phyloP scores from a whole-genome alignment of 1,140 invertebrate genomes.

The Agrilus planipennis region DNA sequence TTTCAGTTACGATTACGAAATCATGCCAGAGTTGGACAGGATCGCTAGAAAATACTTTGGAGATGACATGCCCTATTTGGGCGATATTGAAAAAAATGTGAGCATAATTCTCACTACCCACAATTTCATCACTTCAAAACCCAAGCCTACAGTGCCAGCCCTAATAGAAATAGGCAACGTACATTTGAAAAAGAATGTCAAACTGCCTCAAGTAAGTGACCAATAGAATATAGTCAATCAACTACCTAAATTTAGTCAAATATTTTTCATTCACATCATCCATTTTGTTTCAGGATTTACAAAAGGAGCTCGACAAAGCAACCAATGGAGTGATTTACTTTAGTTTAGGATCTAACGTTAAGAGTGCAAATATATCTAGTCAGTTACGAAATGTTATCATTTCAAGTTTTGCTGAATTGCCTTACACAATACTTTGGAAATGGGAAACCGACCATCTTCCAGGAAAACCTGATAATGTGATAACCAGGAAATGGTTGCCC shows the following conservation, averaged over 20 bases:
- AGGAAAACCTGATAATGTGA: constrained; percentile 13
- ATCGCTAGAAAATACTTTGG: constrained; percentile 34
- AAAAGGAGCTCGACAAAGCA: constrained; percentile 35
- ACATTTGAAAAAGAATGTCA: constrained; percentile 33
- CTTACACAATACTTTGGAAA: constrained; percentile 45
- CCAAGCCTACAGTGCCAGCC: constrained; percentile 35
- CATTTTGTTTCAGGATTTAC: constrained; percentile 36
- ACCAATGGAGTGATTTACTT: constrained; percentile 45
- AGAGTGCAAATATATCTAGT: constrained; percentile 39
- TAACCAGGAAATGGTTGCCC: constrained; percentile 39
- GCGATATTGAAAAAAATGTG: constrained; percentile 36
- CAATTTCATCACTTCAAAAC: constrained; percentile 35
- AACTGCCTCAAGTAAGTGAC: constrained; percentile 29
- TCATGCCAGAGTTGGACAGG: constrained; percentile 19
- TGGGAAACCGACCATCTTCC: constrained; percentile 35
- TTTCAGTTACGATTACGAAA: too few relatives aligned
- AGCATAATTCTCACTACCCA: constrained; percentile 41
- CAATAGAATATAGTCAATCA: too few relatives aligned
- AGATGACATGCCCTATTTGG: constrained; percentile 29
- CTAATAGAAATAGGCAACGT: constrained; percentile 38
- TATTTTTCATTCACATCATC: neutral
- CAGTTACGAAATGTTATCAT: constrained; percentile 38
- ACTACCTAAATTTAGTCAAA: too few relatives aligned
- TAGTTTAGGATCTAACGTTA: constrained; percentile 43
- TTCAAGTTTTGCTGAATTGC: constrained; percentile 36